Percentiles rank a stretch among this genome's conserved stretches.
These are phyloP conservation scores for Bathynomus jamesi DNA, from an alignment of 1,140 invertebrate species.

Conservation along the genomic window DNA sequence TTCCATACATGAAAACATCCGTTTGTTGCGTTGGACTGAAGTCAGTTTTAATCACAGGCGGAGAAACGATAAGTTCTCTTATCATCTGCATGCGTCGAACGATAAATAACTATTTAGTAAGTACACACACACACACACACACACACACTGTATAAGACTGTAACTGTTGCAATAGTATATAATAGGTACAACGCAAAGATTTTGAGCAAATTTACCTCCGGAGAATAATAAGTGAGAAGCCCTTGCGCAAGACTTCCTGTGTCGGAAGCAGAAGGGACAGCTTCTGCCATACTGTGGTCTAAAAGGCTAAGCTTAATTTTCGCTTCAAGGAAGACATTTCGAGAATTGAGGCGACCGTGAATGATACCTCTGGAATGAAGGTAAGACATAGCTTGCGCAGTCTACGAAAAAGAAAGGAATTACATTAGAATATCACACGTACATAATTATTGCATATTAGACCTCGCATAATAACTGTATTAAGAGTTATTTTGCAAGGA, in stretches of 20 bases:
- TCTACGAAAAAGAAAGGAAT: neutral
- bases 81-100: neutral
- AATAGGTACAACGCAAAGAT: neutral
- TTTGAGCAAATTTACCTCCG: conserved; percentile 10
- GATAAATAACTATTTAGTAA: neutral
- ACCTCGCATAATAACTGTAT: too few relatives aligned
- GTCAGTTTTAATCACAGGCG: neutral
- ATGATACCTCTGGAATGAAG: conserved; percentile 48
- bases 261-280: conserved; percentile 6
- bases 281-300: conserved; percentile 44
- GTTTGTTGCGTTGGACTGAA: conserved; percentile 8
- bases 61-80: neutral
- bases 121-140: neutral
- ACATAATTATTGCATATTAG: too few relatives aligned
- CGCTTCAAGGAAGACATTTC: conserved; percentile 46
- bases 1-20: conserved; percentile 37
- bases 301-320: conserved; percentile 47
- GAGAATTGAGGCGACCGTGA: conserved; percentile 45
- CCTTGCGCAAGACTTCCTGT: conserved; percentile 27
- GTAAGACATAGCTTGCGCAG: conserved; percentile 46
- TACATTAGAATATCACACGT: neutral
- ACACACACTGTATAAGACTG: neutral
- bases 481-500: too few relatives aligned
- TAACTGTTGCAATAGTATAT: neutral
- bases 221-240: conserved; percentile 26